phyloP scores from a whole-genome alignment of 2,888 invertebrate species.

The Mechanitis messenoides region DNA sequence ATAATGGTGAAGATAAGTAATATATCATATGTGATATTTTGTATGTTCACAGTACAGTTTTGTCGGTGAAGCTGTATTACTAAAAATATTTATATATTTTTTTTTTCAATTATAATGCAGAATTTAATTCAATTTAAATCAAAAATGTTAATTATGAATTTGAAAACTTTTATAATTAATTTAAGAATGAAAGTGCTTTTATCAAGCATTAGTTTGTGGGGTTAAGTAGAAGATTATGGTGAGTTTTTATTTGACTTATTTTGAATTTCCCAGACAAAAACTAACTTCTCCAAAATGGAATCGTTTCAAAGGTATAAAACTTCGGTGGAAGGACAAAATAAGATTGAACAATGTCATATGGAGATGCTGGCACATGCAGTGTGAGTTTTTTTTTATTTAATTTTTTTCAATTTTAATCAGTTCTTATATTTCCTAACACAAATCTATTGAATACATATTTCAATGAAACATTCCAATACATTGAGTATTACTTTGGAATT shows the following conservation, averaged over 20 bases:
- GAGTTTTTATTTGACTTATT: conserved; percentile 37
- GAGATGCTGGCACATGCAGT: conserved; percentile 99
- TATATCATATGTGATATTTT: conserved; percentile 48
- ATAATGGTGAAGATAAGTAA: conserved; percentile 60
- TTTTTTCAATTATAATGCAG: conserved; percentile 51
- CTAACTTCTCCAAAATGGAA: conserved; percentile 99
- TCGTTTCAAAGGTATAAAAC: conserved; percentile 97
- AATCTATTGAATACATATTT: too few species aligned
- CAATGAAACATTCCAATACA: too few species aligned
- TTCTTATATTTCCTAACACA: not conserved
- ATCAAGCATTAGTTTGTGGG: conserved; percentile 58
- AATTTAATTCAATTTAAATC: conserved; percentile 48
- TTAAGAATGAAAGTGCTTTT: conserved; percentile 45
- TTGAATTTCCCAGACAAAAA: conserved; percentile 89
- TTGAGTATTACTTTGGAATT: too few species aligned
- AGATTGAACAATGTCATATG: conserved; percentile 99
- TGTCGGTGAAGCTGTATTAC: conserved; percentile 47
- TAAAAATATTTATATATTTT: conserved; percentile 35
- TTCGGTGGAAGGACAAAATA: conserved; percentile 99
- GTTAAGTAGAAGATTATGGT: conserved; percentile 51
- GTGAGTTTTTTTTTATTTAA: conserved; percentile 71
- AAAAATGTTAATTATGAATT: conserved; percentile 58
- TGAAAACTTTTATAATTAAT: conserved; percentile 58
- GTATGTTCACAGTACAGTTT: conserved; percentile 52
- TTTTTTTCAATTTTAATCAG: conserved; percentile 1